Conservation (phyloP, 2,888 invertebrate genomes). For the Sclerodermus sp. region DNA sequence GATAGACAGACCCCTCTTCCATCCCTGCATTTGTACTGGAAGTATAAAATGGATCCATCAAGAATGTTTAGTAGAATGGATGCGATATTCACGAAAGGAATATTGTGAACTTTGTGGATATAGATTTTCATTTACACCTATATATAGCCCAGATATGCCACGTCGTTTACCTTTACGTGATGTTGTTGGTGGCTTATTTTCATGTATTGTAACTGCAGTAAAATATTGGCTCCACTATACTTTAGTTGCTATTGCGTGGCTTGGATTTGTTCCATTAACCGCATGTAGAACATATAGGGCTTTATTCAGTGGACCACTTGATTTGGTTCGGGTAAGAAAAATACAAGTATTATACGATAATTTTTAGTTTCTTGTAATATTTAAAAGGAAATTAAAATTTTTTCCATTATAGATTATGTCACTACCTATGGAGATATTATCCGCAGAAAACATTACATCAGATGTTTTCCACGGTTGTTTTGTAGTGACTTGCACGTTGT, state of each 20-base stretch:
- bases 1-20: constrained; percentile 89
- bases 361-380: neutral
- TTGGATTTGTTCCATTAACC: constrained; percentile 93
- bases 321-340: constrained; percentile 64
- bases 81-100: constrained; percentile 97
- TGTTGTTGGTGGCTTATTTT: constrained; percentile 85
- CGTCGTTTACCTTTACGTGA: constrained; percentile 90
- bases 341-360: neutral
- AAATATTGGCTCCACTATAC: constrained; percentile 98
- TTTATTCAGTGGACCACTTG: constrained; percentile 87
- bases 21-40: constrained; percentile 98
- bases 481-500: constrained; percentile 93
- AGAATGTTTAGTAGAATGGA: constrained; percentile 98
- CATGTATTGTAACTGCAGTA: constrained; percentile 88
- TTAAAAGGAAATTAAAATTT: neutral
- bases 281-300: constrained; percentile 95
- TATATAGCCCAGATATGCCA: constrained; percentile 99
- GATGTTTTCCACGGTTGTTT: constrained; percentile 97
- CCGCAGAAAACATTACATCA: constrained; percentile 87
- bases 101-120: constrained; percentile 98
- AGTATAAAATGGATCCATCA: constrained; percentile 99
- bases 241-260: constrained; percentile 95
- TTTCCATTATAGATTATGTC: constrained; percentile 64
- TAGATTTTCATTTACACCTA: constrained; percentile 96
- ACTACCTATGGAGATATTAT: constrained; percentile 88